Conservation (phyloP, 2,888 invertebrate genomes). For the Euproctis similis region DNA sequence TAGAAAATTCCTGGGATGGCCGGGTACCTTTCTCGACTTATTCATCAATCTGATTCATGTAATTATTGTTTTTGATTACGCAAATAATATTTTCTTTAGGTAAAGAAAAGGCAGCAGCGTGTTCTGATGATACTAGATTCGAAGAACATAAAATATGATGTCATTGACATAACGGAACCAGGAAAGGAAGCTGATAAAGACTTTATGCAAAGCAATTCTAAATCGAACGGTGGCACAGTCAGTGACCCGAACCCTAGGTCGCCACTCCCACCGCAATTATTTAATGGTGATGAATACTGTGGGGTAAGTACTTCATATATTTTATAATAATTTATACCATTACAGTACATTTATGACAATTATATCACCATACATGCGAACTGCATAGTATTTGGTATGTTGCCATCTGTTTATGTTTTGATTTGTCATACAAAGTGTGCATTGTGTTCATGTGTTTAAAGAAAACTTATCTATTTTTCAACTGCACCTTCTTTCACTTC, state of each 20-base stretch:
- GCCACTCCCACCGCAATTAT: constrained; percentile 94
- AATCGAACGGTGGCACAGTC: constrained; percentile 82
- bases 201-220: constrained; percentile 93
- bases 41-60: constrained; percentile 55
- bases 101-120: constrained; percentile 96
- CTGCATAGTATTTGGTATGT: constrained; percentile 22
- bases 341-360: background rate
- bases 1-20: constrained; percentile 55
- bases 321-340: constrained; percentile 1
- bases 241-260: constrained; percentile 84
- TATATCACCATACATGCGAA: constrained; percentile 7
- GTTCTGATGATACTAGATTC: constrained; percentile 95
- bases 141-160: constrained; percentile 90
- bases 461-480: constrained; percentile 4
- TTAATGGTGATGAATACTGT: constrained; percentile 93
- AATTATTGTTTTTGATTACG: constrained; percentile 56
- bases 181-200: constrained; percentile 91
- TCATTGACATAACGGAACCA: constrained; percentile 96
- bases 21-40: constrained; percentile 51
- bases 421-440: constrained; percentile 12
- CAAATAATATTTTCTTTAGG: constrained; percentile 77
- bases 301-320: constrained; percentile 79
- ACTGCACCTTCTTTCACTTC: no score
- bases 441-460: constrained; percentile 9
- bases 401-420: constrained; percentile 23